Evolutionary conservation across 2,888 invertebrate species (phyloP).

Genomic region (Nasonovia ribisnigri): DNA sequence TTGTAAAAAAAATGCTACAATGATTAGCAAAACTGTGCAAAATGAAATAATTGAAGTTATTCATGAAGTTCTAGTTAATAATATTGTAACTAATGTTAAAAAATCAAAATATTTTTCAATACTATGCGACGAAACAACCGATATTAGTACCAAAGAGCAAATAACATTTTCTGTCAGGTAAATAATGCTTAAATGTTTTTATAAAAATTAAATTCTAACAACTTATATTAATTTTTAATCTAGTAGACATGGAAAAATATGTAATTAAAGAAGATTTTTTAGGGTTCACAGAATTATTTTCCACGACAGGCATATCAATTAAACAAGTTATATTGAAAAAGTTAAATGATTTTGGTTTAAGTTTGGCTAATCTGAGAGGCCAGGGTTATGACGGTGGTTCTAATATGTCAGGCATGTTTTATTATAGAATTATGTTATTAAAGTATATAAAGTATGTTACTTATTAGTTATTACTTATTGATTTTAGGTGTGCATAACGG

Average conservation of each 20-base stretch:
- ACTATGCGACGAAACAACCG: not conserved
- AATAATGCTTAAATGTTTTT: not conserved
- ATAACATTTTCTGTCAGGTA: slow-evolving; percentile 9
- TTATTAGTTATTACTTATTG: not conserved
- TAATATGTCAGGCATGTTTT: slow-evolving; percentile 30
- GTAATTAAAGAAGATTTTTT: too few relatives aligned
- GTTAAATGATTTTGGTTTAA: not conserved
- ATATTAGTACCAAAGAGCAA: slow-evolving; percentile 9
- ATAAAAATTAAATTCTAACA: not conserved
- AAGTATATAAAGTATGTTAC: not conserved
- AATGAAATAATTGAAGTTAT: slow-evolving; percentile 60
- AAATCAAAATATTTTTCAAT: slow-evolving; percentile 1
- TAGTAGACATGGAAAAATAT: not conserved
- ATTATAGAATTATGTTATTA: not conserved
- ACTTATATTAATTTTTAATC: not conserved
- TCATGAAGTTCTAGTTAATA: slow-evolving; percentile 13
- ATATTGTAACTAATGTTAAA: not conserved
- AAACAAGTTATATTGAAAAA: slow-evolving; percentile 6
- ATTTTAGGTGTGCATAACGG: not conserved
- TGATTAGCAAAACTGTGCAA: slow-evolving; percentile 63
- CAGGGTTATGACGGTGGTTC: too few relatives aligned
- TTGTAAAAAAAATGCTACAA: slow-evolving; percentile 47
- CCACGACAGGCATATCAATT: too few relatives aligned
- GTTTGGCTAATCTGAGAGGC: too few relatives aligned
- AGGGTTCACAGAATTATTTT: too few relatives aligned